Evolutionary conservation across 2,797 vertebrate genomes (phyloP).

Genomic region (Tragopan temminckii): DNA sequence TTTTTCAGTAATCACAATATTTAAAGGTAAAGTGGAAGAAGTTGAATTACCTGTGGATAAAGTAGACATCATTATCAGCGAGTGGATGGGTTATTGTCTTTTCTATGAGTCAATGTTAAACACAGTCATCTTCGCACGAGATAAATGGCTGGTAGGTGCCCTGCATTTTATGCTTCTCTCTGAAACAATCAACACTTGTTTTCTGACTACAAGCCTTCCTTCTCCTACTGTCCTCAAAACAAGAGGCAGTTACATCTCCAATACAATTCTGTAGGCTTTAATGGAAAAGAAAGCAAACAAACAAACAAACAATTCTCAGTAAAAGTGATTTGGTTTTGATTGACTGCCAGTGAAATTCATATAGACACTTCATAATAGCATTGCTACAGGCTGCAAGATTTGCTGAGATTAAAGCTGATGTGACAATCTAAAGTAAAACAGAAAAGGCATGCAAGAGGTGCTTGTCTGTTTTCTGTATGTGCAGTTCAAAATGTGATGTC

Average conservation of each 20-base stretch:
- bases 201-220: conserved; percentile 1
- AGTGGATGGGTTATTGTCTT: conserved; percentile 99
- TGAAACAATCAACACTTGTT: conserved; percentile 9
- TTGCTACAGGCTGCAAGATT: conserved; percentile 30
- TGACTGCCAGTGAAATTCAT: background rate
- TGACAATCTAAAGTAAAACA: conserved; percentile 67
- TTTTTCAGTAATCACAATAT: conserved; percentile 96
- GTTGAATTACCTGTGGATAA: conserved; percentile 95
- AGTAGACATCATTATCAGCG: conserved; percentile 97
- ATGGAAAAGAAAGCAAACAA: background rate
- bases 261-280: background rate
- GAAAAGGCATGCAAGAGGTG: conserved; percentile 71
- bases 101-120: conserved; percentile 99
- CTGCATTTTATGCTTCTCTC: conserved; percentile 29
- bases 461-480: conserved; percentile 80
- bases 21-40: conserved; percentile 98
- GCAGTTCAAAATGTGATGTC: conserved; percentile 87
- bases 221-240: background rate
- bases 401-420: conserved; percentile 39
- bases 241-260: background rate
- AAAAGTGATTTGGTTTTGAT: conserved; percentile 34
- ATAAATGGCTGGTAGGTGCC: conserved; percentile 97
- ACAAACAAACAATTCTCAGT: background rate
- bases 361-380: background rate
- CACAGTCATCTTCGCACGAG: conserved; percentile 97